Evolutionary conservation across 2,888 invertebrate species (phyloP).

Genomic region (Diarsia dahlii): DNA sequence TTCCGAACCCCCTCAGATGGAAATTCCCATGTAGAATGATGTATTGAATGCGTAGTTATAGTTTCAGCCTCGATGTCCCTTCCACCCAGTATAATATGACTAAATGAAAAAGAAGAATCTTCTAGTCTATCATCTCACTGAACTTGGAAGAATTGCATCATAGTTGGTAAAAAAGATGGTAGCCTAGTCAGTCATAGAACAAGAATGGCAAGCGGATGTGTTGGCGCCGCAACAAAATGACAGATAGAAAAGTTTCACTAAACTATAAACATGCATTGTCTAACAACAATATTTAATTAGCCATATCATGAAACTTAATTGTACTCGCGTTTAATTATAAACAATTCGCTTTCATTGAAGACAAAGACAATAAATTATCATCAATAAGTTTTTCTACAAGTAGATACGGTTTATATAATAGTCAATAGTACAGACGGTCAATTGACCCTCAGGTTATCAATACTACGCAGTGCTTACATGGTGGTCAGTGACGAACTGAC

Average conservation of each 20-base stretch:
- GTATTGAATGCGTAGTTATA: no score
- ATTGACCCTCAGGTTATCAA: conserved; percentile 40
- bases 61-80: no score
- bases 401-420: conserved; percentile 31
- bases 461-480: conserved; percentile 16
- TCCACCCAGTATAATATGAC: neutral
- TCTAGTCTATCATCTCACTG: neutral
- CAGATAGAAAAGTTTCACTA: conserved; percentile 12
- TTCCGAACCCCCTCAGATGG: no score
- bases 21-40: no score
- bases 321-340: conserved; percentile 29
- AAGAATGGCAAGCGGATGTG: neutral
- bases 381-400: conserved; percentile 18
- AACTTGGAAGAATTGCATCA: neutral
- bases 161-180: neutral
- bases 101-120: neutral
- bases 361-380: conserved; percentile 41
- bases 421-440: conserved; percentile 1
- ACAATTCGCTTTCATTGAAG: conserved; percentile 52
- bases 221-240: neutral
- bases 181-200: neutral
- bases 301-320: conserved; percentile 34
- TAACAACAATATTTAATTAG: conserved; percentile 7
- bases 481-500: conserved; percentile 11
- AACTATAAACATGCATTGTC: neutral